These are phyloP conservation scores for Clepsis dumicolana DNA, from an alignment of 2,888 invertebrate genomes.

Conservation along the genomic window DNA sequence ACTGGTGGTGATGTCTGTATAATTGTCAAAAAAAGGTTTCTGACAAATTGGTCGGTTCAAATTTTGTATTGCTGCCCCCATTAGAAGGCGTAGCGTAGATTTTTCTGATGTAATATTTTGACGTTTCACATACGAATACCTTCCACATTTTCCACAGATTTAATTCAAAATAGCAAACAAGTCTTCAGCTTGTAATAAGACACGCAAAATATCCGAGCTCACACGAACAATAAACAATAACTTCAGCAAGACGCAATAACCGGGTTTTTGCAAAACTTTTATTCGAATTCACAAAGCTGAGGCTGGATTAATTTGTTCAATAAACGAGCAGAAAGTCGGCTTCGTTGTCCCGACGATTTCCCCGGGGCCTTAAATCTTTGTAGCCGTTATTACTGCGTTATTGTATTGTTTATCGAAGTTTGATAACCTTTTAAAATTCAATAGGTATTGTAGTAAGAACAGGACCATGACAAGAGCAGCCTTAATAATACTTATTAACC, in stretches of 20 bases:
- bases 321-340: not conserved
- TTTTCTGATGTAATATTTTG: no score
- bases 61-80: no score
- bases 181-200: no score
- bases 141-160: no score
- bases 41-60: no score
- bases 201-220: not conserved
- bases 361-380: conserved; percentile 28
- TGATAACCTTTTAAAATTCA: conserved; percentile 30
- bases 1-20: no score
- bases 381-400: conserved; percentile 5
- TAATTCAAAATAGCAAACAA: no score
- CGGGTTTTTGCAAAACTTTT: conserved; percentile 4
- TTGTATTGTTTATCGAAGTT: conserved; percentile 30
- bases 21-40: no score
- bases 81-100: no score
- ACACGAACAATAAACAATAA: not conserved
- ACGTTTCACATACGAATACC: no score
- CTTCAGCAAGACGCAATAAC: not conserved
- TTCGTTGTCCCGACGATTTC: conserved; percentile 22
- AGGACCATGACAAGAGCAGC: no score
- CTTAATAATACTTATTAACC: no score
- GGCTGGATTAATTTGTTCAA: conserved; percentile 14
- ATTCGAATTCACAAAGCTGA: conserved; percentile 10
- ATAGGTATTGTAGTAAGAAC: not conserved